A percentile compares a stretch with the other conserved stretches of the same genome.
These are phyloP conservation scores for Lepidurus couesii DNA, from an alignment of 1,140 invertebrate genomes.

Conservation along the genomic window DNA sequence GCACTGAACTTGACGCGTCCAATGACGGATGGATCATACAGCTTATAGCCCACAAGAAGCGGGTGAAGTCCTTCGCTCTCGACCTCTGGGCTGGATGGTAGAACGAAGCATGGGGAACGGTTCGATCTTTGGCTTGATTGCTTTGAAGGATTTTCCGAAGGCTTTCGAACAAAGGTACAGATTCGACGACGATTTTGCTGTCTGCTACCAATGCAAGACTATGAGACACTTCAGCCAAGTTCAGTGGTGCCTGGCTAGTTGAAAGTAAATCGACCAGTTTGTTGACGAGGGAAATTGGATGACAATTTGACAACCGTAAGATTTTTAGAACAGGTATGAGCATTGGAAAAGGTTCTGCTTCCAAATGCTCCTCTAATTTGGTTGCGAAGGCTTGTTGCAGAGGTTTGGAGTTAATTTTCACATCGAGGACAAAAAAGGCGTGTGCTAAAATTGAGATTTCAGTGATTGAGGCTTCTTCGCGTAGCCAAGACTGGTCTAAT, in stretches of 20 bases:
- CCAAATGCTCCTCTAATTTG: not conserved
- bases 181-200: not conserved
- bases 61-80: slow-evolving; percentile 29
- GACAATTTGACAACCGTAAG: slow-evolving; percentile 24
- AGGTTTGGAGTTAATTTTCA: not conserved
- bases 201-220: slow-evolving; percentile 29
- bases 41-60: slow-evolving; percentile 24
- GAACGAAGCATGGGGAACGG: slow-evolving; percentile 3
- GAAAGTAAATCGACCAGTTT: not conserved
- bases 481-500: not conserved
- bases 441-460: not conserved
- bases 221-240: slow-evolving; percentile 27
- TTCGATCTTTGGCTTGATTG: not conserved
- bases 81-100: slow-evolving; percentile 27
- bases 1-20: not conserved
- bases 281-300: not conserved
- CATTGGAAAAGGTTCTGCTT: not conserved
- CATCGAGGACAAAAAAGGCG: not conserved
- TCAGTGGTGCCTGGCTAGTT: not conserved
- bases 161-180: not conserved
- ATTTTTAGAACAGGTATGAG: slow-evolving; percentile 26
- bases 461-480: not conserved
- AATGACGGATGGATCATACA: slow-evolving; percentile 16
- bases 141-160: not conserved
- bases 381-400: not conserved